Conservation (phyloP, 2,888 invertebrate species). For the Xanthorhoe spadicearia region DNA sequence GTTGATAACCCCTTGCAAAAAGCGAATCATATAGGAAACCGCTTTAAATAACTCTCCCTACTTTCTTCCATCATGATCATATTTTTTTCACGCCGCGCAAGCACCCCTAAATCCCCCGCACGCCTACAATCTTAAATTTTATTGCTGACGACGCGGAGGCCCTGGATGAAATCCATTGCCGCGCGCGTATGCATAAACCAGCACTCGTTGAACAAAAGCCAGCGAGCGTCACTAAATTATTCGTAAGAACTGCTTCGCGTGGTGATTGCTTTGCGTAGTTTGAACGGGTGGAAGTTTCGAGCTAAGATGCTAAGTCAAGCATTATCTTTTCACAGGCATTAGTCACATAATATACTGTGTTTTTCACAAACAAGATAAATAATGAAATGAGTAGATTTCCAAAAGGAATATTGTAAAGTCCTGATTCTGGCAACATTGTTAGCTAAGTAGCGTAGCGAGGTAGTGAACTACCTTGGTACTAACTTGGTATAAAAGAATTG, state of each 20-base stretch:
- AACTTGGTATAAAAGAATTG: no score
- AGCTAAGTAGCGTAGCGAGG: not conserved
- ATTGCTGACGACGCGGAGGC: conserved; percentile 39
- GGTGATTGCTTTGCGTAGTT: conserved; percentile 40
- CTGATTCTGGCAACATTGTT: not conserved
- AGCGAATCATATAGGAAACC: not conserved
- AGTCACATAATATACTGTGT: not conserved
- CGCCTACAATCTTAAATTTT: conserved; percentile 42
- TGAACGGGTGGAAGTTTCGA: conserved; percentile 24
- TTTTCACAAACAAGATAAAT: not conserved
- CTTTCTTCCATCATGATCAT: conserved; percentile 34
- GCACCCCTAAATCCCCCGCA: conserved; percentile 41
- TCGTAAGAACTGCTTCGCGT: conserved; percentile 31
- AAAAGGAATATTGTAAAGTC: no score
- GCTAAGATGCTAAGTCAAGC: conserved; percentile 9
- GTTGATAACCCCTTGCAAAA: not conserved
- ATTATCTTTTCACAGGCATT: conserved; percentile 11
- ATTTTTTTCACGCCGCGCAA: conserved; percentile 40
- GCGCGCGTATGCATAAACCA: conserved; percentile 41
- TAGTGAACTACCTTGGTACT: no score
- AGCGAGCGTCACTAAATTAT: conserved; percentile 41
- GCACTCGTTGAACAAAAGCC: conserved; percentile 34
- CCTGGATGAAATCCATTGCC: conserved; percentile 38
- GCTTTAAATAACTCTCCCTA: not conserved
- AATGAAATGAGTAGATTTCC: not conserved